Base-by-base conservation (phyloP, 2,888 invertebrate species). In the Dasysyrphus tricinctus region DNA sequence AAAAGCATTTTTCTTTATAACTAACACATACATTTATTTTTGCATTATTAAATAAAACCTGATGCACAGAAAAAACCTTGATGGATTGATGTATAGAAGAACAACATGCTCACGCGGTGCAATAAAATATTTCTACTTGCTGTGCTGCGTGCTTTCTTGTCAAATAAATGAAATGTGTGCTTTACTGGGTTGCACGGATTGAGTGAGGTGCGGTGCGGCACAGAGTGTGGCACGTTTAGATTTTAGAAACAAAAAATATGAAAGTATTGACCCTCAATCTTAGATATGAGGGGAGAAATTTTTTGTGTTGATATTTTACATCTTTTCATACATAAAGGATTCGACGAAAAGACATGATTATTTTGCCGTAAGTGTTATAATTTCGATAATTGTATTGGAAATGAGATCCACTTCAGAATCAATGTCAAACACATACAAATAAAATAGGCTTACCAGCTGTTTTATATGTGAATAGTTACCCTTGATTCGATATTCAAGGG, bases 401-500 rank as follows among this genome's bases (percentile, higher is more conserved):
- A 67, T 51, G 24, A 8, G 39, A 19, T 76, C 75, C 80, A 80
- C 80, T 74, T 72, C 78, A 73, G 49, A 56, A 11, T n/a, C 19
- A 12, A 8, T 16, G 3, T 24, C 2, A 29, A 7, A 8, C 16
- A 11, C 44, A n/a, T 54, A 14, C 4, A 14, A 14, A 75, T 16
- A 61, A 19, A 44, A 14, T 1, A 14, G 14, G 6, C 57, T 14
- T 29, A 47, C 7, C 24, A 32, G 12, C 2, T 44, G 12, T 3
- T 72, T n/a, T 63, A 56, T 73, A 29, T 59, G 3, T 29, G 7
- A 9, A 49, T 5, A 54, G 49, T 47, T 74, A 76, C 80, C 73
- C 61, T 80, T 85, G 80, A 63, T 85, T 70, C 24, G n/a, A 37
- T 42, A 42, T 70, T 73, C 80, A 80, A 84, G 84, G 84, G 84